phyloP scores from a whole-genome alignment of 2,113 vertebrate species.

The Psittacula cyanocephala region DNA sequence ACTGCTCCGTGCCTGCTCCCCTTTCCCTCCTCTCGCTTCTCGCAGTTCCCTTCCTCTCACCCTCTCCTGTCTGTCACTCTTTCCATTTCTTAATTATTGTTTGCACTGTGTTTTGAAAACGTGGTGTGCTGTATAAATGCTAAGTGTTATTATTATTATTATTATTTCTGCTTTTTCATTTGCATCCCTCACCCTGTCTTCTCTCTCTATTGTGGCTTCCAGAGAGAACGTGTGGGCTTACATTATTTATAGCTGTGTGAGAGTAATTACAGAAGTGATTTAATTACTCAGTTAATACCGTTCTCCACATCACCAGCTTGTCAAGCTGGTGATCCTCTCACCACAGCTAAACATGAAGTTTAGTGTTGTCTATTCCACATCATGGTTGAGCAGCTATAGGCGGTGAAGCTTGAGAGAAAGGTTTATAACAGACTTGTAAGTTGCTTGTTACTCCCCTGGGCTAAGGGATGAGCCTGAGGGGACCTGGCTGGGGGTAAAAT shows the following conservation, averaged over 20 bases:
- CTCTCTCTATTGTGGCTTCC: slow-evolving; percentile 38
- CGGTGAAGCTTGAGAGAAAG: background rate
- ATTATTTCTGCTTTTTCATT: slow-evolving; percentile 7
- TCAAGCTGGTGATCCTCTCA: slow-evolving; percentile 20
- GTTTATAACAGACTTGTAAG: background rate
- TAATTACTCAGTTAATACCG: slow-evolving; percentile 67
- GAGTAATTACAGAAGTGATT: slow-evolving; percentile 74
- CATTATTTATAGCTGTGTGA: slow-evolving; percentile 71
- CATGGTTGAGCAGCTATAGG: background rate
- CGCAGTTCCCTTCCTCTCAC: background rate
- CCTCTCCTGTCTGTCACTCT: background rate
- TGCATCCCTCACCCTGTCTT: slow-evolving; percentile 9
- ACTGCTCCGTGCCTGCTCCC: background rate
- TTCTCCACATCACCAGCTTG: slow-evolving; percentile 28
- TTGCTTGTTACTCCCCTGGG: background rate
- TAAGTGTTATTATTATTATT: slow-evolving; percentile 29
- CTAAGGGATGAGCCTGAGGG: fast-evolving
- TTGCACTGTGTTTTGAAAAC: slow-evolving; percentile 44
- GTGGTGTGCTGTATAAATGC: background rate
- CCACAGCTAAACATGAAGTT: background rate
- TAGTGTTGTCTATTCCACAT: background rate
- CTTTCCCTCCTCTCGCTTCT: background rate
- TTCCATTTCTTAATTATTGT: slow-evolving; percentile 37
- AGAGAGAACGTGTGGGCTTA: slow-evolving; percentile 52
- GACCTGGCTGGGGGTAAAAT: background rate